Conservation (phyloP, 2,888 invertebrate genomes). For the Chironomus riparius region DNA sequence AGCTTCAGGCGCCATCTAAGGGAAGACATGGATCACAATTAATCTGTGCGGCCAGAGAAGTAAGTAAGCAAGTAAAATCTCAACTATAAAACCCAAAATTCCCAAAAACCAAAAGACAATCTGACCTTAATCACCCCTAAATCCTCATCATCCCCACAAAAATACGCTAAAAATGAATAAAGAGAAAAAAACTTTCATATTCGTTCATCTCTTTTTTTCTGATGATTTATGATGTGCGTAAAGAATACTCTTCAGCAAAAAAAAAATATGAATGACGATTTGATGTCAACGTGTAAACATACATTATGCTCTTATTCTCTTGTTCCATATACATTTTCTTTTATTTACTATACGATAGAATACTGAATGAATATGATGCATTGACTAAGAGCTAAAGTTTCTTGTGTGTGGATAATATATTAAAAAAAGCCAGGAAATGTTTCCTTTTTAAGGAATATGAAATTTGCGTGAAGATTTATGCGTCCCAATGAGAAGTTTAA, state of each 20-base stretch:
- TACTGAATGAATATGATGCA: not conserved
- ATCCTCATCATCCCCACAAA: too few relatives aligned
- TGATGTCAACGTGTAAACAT: not conserved
- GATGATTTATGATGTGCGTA: conserved; percentile 8
- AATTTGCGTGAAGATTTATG: conserved; percentile 3
- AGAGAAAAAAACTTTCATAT: not conserved
- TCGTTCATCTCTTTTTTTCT: not conserved
- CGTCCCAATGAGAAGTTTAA: conserved; percentile 16
- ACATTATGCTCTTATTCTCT: not conserved
- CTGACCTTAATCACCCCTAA: too few relatives aligned
- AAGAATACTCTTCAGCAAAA: not conserved
- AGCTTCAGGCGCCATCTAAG: too few relatives aligned
- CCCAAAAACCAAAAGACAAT: too few relatives aligned
- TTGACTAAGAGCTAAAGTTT: not conserved
- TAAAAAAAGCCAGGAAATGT: not conserved
- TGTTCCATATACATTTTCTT: too few relatives aligned
- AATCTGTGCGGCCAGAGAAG: too few relatives aligned
- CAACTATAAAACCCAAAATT: too few relatives aligned
- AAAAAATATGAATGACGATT: not conserved
- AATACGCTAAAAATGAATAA: too few relatives aligned
- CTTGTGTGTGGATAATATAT: too few relatives aligned
- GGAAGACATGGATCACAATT: too few relatives aligned
- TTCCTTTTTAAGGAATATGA: not conserved
- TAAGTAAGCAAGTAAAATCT: too few relatives aligned
- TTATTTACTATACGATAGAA: too few relatives aligned